These are phyloP conservation scores for Corvus cornix DNA, from an alignment of 2,113 vertebrate species.

Conservation along the genomic window DNA sequence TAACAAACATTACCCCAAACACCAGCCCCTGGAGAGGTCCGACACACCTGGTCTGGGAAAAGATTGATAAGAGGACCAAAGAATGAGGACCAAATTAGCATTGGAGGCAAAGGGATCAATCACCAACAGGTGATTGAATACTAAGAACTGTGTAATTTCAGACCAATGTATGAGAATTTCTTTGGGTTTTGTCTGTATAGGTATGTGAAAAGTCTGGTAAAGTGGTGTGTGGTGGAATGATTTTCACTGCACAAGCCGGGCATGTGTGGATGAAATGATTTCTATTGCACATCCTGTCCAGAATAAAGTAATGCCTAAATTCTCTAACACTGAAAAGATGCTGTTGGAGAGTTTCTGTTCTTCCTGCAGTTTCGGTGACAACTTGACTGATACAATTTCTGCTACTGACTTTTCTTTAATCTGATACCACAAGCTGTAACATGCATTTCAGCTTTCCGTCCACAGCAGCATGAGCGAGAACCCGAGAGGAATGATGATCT, in stretches of 20 bases:
- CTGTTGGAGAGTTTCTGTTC: not conserved
- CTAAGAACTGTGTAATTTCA: not conserved
- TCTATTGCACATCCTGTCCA: not conserved
- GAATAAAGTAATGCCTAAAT: not conserved
- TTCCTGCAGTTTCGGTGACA: rapidly evolving
- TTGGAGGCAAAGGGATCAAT: not conserved
- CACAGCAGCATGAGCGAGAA: not conserved
- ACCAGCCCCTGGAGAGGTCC: not conserved
- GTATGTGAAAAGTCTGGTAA: not conserved
- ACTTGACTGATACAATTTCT: not conserved
- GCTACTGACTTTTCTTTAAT: not conserved
- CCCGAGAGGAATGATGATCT: not conserved
- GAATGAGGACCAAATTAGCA: not conserved
- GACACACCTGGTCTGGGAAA: not conserved
- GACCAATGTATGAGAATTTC: not conserved
- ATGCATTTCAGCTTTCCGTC: not conserved
- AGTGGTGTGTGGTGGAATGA: not conserved
- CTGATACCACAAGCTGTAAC: not conserved
- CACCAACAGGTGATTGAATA: too few species aligned
- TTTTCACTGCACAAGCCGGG: not conserved
- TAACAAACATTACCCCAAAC: rapidly evolving
- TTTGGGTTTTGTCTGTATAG: not conserved
- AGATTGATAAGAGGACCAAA: not conserved
- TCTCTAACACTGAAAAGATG: not conserved
- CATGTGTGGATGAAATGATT: not conserved